These are phyloP conservation scores for Homarus gammarus DNA, from an alignment of 2,888 invertebrate species.

Conservation along the genomic window DNA sequence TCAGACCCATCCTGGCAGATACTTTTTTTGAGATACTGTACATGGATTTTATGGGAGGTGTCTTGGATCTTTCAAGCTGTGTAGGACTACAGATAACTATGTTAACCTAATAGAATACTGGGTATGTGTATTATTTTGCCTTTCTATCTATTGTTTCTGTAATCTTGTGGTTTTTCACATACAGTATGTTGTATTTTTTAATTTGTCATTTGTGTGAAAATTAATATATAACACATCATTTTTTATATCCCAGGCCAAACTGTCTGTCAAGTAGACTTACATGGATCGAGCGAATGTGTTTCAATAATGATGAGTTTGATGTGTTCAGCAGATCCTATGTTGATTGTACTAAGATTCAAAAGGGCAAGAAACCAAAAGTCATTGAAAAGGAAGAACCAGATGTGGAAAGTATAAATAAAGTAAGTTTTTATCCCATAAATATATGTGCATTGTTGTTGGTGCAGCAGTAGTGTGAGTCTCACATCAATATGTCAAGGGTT, in stretches of 20 bases:
- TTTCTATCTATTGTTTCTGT: too few species aligned
- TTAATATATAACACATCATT: conserved; percentile 5
- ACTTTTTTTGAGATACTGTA: too few species aligned
- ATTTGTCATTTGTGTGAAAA: not conserved
- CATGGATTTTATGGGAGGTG: too few species aligned
- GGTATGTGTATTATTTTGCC: too few species aligned
- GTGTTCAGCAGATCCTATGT: conserved; percentile 85
- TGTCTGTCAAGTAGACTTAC: conserved; percentile 76
- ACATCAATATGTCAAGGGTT: too few species aligned
- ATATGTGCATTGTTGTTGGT: not conserved
- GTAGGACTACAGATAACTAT: too few species aligned
- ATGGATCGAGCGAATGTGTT: conserved; percentile 84
- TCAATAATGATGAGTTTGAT: conserved; percentile 88
- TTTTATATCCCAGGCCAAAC: conserved; percentile 82
- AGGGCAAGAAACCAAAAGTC: conserved; percentile 80
- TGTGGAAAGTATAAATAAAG: conserved; percentile 41
- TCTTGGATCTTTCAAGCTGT: too few species aligned
- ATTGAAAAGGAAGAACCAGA: not conserved
- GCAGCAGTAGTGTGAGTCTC: too few species aligned
- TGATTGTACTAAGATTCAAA: conserved; percentile 80
- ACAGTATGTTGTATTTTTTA: too few species aligned
- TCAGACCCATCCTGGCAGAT: too few species aligned
- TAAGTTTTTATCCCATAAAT: not conserved
- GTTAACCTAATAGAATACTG: too few species aligned
- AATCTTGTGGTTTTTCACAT: too few species aligned